Conservation (phyloP, 2,797 vertebrate species). For the Dermochelys coriacea region DNA sequence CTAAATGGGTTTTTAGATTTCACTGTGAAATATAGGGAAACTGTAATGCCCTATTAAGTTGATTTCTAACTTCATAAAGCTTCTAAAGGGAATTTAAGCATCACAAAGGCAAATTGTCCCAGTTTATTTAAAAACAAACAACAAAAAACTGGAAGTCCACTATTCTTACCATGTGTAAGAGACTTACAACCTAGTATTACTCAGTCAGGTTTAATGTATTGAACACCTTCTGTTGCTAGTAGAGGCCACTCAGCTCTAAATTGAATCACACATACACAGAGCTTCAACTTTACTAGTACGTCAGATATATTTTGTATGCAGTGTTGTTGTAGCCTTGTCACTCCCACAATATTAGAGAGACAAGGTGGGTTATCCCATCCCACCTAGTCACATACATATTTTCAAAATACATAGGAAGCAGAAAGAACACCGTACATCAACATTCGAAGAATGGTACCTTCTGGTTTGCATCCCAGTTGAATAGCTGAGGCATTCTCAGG, state of each 20-base stretch:
- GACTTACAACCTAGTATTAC: neutral
- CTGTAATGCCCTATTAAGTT: neutral
- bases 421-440: neutral
- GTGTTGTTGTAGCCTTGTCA: neutral
- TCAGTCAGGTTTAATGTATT: neutral
- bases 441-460: conserved; percentile 20
- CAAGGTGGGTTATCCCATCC: no score
- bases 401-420: neutral
- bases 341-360: neutral
- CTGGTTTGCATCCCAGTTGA: conserved; percentile 36
- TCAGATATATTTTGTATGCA: neutral
- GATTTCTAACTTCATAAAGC: neutral
- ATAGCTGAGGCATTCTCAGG: conserved; percentile 25
- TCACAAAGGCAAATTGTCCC: neutral
- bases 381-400: neutral
- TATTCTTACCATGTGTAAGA: neutral
- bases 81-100: neutral
- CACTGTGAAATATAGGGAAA: neutral
- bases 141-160: neutral
- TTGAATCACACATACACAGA: neutral
- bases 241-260: neutral
- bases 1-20: neutral
- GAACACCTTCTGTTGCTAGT: neutral
- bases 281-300: neutral
- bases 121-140: conserved; percentile 28